These are phyloP conservation scores for Pygoscelis antarcticus DNA, from an alignment of 2,113 vertebrate genomes.

Conservation along the genomic window DNA sequence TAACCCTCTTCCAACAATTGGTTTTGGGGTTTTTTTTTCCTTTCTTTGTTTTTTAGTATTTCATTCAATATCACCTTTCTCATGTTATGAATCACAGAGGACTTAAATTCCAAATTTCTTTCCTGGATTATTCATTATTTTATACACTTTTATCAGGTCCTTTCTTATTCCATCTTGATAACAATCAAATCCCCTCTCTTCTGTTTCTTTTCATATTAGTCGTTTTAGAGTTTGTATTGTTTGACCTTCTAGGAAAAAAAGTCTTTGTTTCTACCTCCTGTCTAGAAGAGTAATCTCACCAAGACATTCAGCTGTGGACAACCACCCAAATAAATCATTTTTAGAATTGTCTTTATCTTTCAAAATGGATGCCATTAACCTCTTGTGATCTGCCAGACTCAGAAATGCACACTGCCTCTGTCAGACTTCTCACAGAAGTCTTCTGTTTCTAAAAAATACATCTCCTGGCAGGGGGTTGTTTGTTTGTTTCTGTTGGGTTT, in stretches of 20 bases:
- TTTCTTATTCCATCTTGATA: not conserved
- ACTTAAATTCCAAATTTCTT: not conserved
- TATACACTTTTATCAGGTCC: not conserved
- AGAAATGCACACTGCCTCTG: not conserved
- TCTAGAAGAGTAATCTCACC: not conserved
- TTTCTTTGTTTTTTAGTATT: not conserved
- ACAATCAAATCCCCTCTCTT: not conserved
- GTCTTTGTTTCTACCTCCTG: not conserved
- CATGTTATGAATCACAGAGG: not conserved
- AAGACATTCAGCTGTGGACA: not conserved
- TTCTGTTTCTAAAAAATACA: not conserved
- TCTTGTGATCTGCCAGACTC: not conserved
- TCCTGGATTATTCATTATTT: not conserved
- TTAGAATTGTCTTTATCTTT: not conserved
- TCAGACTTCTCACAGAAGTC: not conserved
- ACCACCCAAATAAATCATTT: not conserved
- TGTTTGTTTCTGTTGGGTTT: not conserved
- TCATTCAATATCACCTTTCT: not conserved
- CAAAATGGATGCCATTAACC: not conserved
- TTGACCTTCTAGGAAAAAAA: not conserved
- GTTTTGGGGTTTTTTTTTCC: not conserved
- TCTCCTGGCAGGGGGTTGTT: fast-evolving
- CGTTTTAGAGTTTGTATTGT: not conserved
- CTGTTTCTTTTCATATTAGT: not conserved
- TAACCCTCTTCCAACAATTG: not conserved